phyloP scores from a whole-genome alignment of 2,888 invertebrate species.

The Agapetus fuscipes region DNA sequence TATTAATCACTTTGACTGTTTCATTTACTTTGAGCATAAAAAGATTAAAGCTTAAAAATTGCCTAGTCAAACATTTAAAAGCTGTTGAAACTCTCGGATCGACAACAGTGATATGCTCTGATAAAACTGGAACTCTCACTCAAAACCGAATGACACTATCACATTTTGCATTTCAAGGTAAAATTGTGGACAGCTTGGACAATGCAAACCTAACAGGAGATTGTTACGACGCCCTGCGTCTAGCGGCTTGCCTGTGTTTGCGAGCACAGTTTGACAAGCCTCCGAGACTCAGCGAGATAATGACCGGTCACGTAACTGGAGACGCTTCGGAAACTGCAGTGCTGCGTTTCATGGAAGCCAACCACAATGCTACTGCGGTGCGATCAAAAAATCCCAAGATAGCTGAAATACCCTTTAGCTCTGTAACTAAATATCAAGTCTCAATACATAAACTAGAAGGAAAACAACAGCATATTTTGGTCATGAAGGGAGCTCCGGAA shows the following conservation, averaged over 20 bases:
- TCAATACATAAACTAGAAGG: slow-evolving; percentile 54
- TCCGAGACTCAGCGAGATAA: slow-evolving; percentile 52
- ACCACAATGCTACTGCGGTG: slow-evolving; percentile 45
- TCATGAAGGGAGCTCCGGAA: slow-evolving; percentile 73
- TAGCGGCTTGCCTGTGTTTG: slow-evolving; percentile 41
- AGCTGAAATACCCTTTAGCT: slow-evolving; percentile 59
- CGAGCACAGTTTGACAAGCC: slow-evolving; percentile 49
- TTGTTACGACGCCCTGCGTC: not conserved
- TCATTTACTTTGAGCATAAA: slow-evolving; percentile 69
- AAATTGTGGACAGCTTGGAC: slow-evolving; percentile 49
- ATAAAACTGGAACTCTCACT: slow-evolving; percentile 69
- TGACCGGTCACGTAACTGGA: slow-evolving; percentile 47
- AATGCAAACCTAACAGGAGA: slow-evolving; percentile 19
- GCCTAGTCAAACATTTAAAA: slow-evolving; percentile 68
- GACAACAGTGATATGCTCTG: slow-evolving; percentile 71
- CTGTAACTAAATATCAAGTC: slow-evolving; percentile 59
- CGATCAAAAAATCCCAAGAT: slow-evolving; percentile 47
- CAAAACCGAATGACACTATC: slow-evolving; percentile 63
- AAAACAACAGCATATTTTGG: slow-evolving; percentile 44
- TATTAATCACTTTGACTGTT: slow-evolving; percentile 66
- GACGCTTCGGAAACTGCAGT: slow-evolving; percentile 65
- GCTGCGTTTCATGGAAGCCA: slow-evolving; percentile 54
- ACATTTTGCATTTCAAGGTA: slow-evolving; percentile 58
- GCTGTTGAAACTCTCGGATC: slow-evolving; percentile 71
- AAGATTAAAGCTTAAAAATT: slow-evolving; percentile 63